Conservation (phyloP, 2,113 vertebrate genomes). For the Jaculus jaculus region DNA sequence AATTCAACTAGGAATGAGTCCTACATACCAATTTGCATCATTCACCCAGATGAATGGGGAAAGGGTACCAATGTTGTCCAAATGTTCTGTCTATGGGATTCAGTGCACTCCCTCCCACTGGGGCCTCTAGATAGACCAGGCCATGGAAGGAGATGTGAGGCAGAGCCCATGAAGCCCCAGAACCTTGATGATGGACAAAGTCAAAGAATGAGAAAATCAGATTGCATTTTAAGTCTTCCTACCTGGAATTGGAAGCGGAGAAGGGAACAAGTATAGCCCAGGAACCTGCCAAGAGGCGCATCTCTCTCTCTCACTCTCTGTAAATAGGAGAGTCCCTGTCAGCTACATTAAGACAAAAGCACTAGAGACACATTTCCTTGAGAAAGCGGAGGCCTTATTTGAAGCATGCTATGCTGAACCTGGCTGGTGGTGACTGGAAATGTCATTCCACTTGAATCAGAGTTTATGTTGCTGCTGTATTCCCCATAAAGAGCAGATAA, state of each 20-base stretch:
- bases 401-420: not conserved
- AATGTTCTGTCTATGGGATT: not conserved
- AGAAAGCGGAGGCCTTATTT: not conserved
- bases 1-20: not conserved
- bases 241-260: no score
- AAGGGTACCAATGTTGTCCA: not conserved
- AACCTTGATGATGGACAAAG: not conserved
- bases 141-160: not conserved
- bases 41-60: not conserved
- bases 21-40: not conserved
- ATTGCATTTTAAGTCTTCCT: no score
- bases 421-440: not conserved
- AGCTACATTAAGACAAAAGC: not conserved
- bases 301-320: no score
- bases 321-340: no score
- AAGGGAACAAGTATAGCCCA: no score
- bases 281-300: no score
- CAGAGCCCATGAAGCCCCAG: not conserved
- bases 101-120: not conserved
- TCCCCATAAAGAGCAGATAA: not conserved
- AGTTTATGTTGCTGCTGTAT: not conserved
- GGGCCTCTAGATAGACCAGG: not conserved
- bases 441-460: not conserved
- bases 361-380: not conserved
- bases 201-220: not conserved